These are phyloP conservation scores for Odontamblyopus rebecca DNA, from an alignment of 2,797 vertebrate genomes.

Conservation along the genomic window DNA sequence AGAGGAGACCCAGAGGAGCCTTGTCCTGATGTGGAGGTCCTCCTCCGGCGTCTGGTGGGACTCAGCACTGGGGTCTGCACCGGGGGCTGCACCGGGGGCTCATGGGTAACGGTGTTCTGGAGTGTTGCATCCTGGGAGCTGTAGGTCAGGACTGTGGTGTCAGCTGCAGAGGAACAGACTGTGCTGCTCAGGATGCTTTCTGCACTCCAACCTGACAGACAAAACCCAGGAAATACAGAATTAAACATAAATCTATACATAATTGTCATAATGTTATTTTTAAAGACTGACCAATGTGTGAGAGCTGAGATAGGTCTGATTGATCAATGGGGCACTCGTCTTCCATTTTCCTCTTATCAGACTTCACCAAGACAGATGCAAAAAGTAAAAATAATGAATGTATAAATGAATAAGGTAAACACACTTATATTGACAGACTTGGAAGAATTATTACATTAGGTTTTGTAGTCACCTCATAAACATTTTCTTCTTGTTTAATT, in stretches of 20 bases:
- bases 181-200: constrained; percentile 30
- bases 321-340: background rate
- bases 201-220: constrained; percentile 23
- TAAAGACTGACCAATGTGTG: background rate
- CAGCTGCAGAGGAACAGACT: background rate
- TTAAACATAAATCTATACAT: background rate
- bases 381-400: too few species aligned
- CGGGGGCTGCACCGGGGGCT: constrained; percentile 11
- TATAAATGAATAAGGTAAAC: too few species aligned
- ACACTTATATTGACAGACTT: background rate
- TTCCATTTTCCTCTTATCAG: background rate
- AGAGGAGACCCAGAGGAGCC: constrained; percentile 44
- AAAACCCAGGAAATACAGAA: background rate
- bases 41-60: constrained; percentile 10
- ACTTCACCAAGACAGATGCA: background rate
- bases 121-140: constrained; percentile 27
- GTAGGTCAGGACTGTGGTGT: background rate
- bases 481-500: background rate
- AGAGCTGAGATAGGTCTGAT: constrained; percentile 31
- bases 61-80: constrained; percentile 5
- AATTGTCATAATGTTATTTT: background rate
- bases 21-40: constrained; percentile 22
- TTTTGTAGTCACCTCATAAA: background rate
- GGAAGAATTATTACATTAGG: background rate
- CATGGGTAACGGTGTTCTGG: background rate